Conservation (phyloP, 2,113 vertebrate species). For the Malurus melanocephalus region DNA sequence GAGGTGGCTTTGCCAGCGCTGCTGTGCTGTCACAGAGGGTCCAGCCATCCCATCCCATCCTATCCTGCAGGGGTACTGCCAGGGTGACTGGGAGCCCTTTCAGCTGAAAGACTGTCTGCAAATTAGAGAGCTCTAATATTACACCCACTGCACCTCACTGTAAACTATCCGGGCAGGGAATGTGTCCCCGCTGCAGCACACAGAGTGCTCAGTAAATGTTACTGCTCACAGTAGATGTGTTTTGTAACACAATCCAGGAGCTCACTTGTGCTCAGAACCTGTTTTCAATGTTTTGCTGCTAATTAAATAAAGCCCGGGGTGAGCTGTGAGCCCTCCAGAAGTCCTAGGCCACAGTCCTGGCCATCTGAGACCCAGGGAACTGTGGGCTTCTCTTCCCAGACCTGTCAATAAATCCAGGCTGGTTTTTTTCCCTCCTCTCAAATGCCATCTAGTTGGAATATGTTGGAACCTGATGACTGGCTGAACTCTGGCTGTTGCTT, state of each 20-base stretch:
- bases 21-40: neutral
- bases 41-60: neutral
- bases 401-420: neutral
- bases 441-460: neutral
- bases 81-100: neutral
- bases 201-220: neutral
- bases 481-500: neutral
- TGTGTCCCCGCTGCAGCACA: neutral
- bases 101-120: neutral
- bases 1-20: neutral
- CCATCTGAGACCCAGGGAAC: neutral
- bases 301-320: neutral
- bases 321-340: neutral
- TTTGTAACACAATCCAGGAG: neutral
- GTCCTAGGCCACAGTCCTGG: neutral
- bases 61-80: accelerated
- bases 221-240: neutral
- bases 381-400: neutral
- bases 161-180: neutral
- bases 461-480: neutral
- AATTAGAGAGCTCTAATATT: neutral
- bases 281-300: neutral
- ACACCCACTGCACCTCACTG: neutral
- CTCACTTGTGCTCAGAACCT: slow-evolving; percentile 25
- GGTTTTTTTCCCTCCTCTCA: neutral